Evolutionary conservation across 2,888 invertebrate genomes (phyloP), one percentile per base, ranked within the genome.

Genomic region (Raillietiella orientalis): DNA sequence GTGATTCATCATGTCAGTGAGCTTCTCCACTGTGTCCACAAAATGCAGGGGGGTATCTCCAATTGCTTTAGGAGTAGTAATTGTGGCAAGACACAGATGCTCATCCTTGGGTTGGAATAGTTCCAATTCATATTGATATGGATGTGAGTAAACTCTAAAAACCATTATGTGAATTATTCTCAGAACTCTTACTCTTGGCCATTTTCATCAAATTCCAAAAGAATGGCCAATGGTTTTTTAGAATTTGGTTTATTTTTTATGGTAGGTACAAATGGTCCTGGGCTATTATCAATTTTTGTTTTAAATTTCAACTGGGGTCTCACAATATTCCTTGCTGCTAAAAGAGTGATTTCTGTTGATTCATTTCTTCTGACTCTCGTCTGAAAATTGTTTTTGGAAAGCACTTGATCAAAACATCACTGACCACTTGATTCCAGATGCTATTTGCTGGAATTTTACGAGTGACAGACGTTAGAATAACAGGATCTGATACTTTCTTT

Each of bases 211-310:
- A 63, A 61, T 34, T 71, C 60, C 1, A 67, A 53, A 30, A 62
- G 56, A 27, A 75, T 46, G 1, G 69, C 62, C 6, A 79, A 48
- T 0, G 82, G 75, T 39, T 66, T 70, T 8, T 74, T 41, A 5
- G 69, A 65, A 49, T 90, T 74, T 0, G 79, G 84, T 43, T 90
- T 90, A 15, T 69, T 62, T 25, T 58, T 65, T 25, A 90, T 61
- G 36, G 60, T 57, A 0, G 87, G 87, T 25, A 62, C 52, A 60
- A 84, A 90, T 2, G 79, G 61, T 26, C 49, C 55, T 4, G 44
- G 44, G 3, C 56, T 46, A 41, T 90, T 90, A 41, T 84, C 74
- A 16, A 84, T 59, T 34, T 66, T 60, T 34, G 70, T 69, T 39
- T 66, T 66, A 41, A 87, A 90, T 33, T 56, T 57, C 11, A 67